Base-by-base conservation (phyloP, 2,888 invertebrate genomes). In the Thereva nobilitata region DNA sequence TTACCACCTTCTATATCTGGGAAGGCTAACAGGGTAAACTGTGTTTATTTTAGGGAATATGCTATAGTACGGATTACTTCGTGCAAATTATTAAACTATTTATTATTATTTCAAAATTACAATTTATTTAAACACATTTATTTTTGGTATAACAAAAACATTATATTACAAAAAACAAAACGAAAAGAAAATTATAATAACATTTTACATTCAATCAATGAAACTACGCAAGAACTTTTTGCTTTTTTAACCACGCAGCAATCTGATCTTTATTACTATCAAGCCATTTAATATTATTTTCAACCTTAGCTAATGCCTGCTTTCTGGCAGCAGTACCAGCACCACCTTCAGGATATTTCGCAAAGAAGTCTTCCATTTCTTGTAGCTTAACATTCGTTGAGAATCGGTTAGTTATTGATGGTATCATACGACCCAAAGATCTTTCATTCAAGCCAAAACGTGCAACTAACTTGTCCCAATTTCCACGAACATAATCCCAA, bases 381-480 rank as follows among this genome's bases (percentile, higher is more conserved):
- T 87, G 80, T 0, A 93, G 83, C 76, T 88, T 88, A 0, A 83
- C 80, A 64, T 87, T 82, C 0, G 90, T 89, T 5, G 87, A 84
- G 76, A 95, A 96, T 0, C 82, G 81, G 1, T 77, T 76, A 0
- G 92, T 90, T 56, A 95, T 86, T 0, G 80, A 79, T 0, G 90
- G 89, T 65, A 96, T 86, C 71, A 93, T 74, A 54, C 85, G 82
- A 7, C 95, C 95, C 53, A 97, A 82, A 70, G 89, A 88, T 9
- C 95, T 86, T 74, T 94, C 91, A 78, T 93, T 94, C 38, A 94
- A 81, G 0, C 90, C 88, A 79, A 93, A 96, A 64, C 92, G 85
- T 0, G 88, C 83, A 0, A 93, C 89, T 0, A 95, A 79, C 44
- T 85, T 80, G 2, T 84, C 82, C 92, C 95, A 96, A 72, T 92